phyloP scores from a whole-genome alignment of 2,113 vertebrate species.

The Aix galericulata region DNA sequence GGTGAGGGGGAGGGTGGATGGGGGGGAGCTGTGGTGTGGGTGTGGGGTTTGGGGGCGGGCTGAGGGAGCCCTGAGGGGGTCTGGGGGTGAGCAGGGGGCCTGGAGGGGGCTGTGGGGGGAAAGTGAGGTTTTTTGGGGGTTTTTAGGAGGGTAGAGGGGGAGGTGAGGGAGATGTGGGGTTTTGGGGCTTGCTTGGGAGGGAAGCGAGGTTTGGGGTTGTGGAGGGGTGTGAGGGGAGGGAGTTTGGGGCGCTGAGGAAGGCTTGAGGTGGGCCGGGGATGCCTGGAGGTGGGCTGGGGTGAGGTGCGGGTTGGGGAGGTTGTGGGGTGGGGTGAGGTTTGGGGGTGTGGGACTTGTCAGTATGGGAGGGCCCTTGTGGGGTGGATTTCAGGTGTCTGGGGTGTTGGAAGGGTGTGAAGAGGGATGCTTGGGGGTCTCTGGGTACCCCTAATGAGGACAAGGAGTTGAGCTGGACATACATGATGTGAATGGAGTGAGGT shows the following conservation, averaged over 20 bases:
- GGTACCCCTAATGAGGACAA: rapidly evolving
- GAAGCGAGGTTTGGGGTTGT: not conserved
- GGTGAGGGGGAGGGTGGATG: no score
- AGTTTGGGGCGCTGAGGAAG: not conserved
- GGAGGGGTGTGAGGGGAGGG: not conserved
- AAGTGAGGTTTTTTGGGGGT: no score
- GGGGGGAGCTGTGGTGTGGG: no score
- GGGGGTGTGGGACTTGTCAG: not conserved
- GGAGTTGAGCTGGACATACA: rapidly evolving
- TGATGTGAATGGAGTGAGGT: not conserved
- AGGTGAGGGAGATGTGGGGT: not conserved
- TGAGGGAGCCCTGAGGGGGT: no score
- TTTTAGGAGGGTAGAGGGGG: no score
- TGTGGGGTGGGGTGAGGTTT: not conserved
- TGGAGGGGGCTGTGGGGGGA: no score
- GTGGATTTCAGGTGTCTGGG: not conserved
- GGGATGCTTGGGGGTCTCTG: rapidly evolving
- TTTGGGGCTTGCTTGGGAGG: not conserved
- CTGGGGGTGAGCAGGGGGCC: no score
- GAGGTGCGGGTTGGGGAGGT: not conserved
- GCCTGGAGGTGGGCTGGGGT: not conserved
- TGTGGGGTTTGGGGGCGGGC: no score
- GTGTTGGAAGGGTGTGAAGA: not conserved
- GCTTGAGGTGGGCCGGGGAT: not conserved
- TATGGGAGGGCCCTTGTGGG: rapidly evolving